These are phyloP conservation scores for Pterobdella sp. DNA, from an alignment of 2,888 invertebrate species.

Conservation along the genomic window DNA sequence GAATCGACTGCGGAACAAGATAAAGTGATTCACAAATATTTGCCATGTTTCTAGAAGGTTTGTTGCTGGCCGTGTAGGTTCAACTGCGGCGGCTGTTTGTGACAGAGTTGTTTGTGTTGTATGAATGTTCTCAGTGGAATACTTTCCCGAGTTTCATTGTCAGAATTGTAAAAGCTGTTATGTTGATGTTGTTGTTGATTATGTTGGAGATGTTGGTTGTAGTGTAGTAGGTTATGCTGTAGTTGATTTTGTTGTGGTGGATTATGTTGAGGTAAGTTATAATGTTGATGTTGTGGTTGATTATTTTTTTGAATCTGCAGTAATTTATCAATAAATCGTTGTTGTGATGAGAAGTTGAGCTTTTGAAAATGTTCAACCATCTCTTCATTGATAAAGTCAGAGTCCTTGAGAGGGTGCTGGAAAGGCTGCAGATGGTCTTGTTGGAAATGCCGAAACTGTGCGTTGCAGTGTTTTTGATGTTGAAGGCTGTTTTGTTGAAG, in stretches of 20 bases:
- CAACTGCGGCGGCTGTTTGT: neutral
- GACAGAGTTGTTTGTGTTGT: neutral
- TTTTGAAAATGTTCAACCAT: too few species aligned
- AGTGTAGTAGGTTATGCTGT: neutral
- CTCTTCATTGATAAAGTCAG: neutral
- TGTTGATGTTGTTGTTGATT: conserved; percentile 9
- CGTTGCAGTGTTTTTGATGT: neutral
- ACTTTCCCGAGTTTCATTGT: neutral
- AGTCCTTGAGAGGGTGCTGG: neutral
- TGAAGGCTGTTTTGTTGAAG: neutral
- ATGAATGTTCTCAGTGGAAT: neutral
- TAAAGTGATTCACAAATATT: too few species aligned
- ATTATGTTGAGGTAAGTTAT: neutral
- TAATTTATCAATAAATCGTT: neutral
- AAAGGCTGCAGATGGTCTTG: neutral
- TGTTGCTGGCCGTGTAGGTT: neutral
- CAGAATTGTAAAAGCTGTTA: neutral
- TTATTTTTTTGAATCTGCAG: neutral
- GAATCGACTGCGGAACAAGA: too few species aligned
- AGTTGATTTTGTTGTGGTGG: neutral
- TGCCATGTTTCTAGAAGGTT: neutral
- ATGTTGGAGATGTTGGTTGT: neutral
- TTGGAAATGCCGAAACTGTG: neutral
- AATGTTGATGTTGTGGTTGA: neutral
- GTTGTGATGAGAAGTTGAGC: neutral